These are phyloP conservation scores for Tonatia bakeri DNA, from an alignment of 2,113 vertebrate species.

Conservation along the genomic window DNA sequence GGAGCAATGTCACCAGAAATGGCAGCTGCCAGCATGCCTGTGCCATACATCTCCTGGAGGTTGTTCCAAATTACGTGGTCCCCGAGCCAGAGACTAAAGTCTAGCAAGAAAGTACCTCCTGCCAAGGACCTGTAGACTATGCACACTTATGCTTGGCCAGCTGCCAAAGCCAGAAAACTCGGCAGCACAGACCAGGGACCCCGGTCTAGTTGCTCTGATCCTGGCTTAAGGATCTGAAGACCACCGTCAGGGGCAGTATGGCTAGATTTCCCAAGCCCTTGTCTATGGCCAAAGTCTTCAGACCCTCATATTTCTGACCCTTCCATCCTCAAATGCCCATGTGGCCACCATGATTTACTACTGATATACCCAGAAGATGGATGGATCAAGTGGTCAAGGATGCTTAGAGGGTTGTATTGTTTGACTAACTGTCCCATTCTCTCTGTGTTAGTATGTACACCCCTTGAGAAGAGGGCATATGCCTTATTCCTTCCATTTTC, in stretches of 20 bases:
- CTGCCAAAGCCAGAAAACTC: too few relatives aligned
- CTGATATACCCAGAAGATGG: fast-evolving
- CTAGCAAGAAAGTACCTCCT: background rate
- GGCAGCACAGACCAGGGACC: background rate
- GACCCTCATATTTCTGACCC: background rate
- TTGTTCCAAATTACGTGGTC: background rate
- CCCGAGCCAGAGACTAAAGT: background rate
- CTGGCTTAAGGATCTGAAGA: background rate
- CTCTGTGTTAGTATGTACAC: background rate
- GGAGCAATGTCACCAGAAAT: background rate
- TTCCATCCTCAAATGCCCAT: fast-evolving
- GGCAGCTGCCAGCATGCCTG: background rate
- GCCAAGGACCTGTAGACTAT: background rate
- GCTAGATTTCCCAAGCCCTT: background rate
- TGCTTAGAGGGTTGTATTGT: background rate
- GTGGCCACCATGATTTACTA: background rate
- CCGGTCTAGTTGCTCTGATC: background rate
- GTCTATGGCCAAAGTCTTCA: background rate
- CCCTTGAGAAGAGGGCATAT: too few relatives aligned
- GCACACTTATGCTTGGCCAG: background rate
- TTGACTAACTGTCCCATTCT: background rate
- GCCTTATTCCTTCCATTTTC: background rate
- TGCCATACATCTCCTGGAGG: background rate
- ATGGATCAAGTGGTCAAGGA: background rate
- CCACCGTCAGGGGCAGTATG: background rate